Percentiles rank a stretch among this genome's conserved stretches.
These are phyloP conservation scores for Esox masquinongy DNA, from an alignment of 2,797 vertebrate genomes.

Conservation along the genomic window DNA sequence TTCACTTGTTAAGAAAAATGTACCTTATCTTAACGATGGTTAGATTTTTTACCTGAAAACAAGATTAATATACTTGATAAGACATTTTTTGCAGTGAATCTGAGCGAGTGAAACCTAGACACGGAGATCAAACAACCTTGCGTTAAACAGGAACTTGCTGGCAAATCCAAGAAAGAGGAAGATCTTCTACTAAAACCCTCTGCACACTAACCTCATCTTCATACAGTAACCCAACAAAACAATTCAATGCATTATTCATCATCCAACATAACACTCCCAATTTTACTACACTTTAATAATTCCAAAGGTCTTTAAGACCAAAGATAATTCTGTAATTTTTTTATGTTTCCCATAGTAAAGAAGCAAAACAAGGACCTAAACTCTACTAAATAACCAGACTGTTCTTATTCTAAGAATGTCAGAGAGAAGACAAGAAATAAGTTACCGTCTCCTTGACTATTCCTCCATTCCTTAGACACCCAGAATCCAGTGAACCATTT, in stretches of 20 bases:
- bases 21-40: too few species aligned
- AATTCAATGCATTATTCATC: not conserved
- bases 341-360: constrained; percentile 1
- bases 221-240: not conserved
- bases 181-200: not conserved
- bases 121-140: constrained; percentile 44
- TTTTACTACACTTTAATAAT: not conserved
- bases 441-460: constrained; percentile 49
- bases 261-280: not conserved
- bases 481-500: constrained; percentile 57
- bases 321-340: constrained; percentile 3
- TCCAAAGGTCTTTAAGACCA: not conserved
- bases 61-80: too few species aligned
- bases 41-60: too few species aligned
- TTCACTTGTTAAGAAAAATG: too few species aligned
- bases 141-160: constrained; percentile 53
- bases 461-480: constrained; percentile 36
- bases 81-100: not conserved
- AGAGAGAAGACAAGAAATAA: not conserved
- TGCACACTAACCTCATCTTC: not conserved
- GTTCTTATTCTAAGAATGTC: not conserved
- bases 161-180: constrained; percentile 34
- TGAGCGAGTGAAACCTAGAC: constrained; percentile 42
- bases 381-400: not conserved
- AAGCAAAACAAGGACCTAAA: not conserved